phyloP scores from a whole-genome alignment of 1,140 invertebrate genomes.

The Amyelois transitella region DNA sequence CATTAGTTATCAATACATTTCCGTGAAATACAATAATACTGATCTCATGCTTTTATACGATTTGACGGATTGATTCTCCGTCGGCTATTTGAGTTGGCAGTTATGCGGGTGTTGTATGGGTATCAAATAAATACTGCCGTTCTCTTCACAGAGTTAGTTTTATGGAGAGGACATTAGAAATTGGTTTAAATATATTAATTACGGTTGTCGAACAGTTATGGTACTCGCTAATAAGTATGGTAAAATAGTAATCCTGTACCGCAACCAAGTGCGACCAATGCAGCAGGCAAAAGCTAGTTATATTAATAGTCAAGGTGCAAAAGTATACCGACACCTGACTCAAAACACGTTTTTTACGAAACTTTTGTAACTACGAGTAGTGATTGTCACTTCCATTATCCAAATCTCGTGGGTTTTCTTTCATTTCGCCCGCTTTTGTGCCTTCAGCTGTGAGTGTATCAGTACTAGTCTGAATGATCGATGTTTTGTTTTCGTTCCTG shows the following conservation, averaged over 20 bases:
- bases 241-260: too few relatives aligned
- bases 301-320: too few relatives aligned
- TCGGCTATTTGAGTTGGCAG: slow-evolving; percentile 20
- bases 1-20: neutral
- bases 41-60: slow-evolving; percentile 20
- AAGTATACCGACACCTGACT: too few relatives aligned
- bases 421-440: neutral
- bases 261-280: too few relatives aligned
- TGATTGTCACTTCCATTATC: neutral
- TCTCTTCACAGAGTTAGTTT: neutral
- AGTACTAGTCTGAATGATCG: neutral
- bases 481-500: neutral
- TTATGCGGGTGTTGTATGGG: slow-evolving; percentile 26
- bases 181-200: neutral
- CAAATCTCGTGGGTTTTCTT: neutral
- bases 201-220: too few relatives aligned
- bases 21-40: neutral
- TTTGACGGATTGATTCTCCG: slow-evolving; percentile 37
- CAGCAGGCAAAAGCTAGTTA: too few relatives aligned
- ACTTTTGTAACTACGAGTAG: too few relatives aligned
- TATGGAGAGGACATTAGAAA: neutral
- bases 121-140: slow-evolving; percentile 24
- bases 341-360: too few relatives aligned
- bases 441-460: neutral
- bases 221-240: too few relatives aligned